Conservation (phyloP, 2,113 vertebrate genomes). For the Sprattus sprattus region DNA sequence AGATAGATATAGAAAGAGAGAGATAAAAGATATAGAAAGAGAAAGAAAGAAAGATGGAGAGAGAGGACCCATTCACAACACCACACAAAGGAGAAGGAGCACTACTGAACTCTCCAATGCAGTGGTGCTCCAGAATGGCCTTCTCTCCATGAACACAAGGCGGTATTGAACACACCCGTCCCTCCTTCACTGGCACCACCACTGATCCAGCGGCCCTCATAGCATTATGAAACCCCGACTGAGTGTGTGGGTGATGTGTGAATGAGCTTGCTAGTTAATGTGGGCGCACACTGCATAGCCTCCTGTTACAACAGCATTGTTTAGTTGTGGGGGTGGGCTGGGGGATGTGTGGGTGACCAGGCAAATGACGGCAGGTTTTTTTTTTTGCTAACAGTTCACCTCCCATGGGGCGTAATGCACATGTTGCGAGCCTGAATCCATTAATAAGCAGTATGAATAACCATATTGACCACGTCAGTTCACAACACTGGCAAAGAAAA, state of each 20-base stretch:
- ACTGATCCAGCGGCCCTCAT: not conserved
- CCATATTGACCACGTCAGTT: not conserved
- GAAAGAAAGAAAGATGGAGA: not conserved
- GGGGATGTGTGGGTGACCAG: not conserved
- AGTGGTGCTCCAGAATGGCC: not conserved
- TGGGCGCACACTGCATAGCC: not conserved
- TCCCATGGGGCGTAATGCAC: not conserved
- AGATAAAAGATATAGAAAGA: not conserved
- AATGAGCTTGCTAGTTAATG: not conserved
- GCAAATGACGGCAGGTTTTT: conserved; percentile 3
- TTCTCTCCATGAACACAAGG: conserved; percentile 17
- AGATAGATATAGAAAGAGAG: not conserved
- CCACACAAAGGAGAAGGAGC: not conserved
- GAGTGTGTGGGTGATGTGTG: not conserved
- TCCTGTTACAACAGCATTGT: not conserved
- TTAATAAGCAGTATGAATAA: not conserved
- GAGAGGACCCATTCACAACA: not conserved
- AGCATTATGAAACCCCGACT: not conserved
- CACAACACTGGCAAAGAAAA: not conserved
- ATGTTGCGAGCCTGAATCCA: not conserved
- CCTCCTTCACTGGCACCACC: not conserved
- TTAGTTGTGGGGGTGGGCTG: not conserved
- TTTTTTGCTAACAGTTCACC: conserved; percentile 1
- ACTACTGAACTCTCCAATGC: no score
- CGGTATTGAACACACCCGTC: not conserved